Base-by-base conservation (phyloP, 2,888 invertebrate species). In the Philereme transversata region DNA sequence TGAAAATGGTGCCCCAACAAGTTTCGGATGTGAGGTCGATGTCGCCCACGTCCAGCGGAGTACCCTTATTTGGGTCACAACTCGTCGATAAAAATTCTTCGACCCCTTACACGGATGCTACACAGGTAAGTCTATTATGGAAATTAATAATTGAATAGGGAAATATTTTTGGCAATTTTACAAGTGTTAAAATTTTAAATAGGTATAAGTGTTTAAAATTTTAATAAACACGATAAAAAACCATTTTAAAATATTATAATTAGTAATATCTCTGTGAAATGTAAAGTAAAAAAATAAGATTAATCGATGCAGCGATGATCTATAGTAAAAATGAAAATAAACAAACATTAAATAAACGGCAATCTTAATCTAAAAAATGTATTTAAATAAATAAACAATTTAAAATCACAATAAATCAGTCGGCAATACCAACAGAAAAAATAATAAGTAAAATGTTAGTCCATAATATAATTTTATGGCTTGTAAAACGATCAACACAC, bases 51-150 rank as follows among this genome's bases (percentile, higher is more conserved):
- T 93, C 93, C 81, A 94, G 93, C 85, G 94, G 94, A 77, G 91
- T 93, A 74, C 95, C 95, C 71, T 93, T 96, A 82, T 98, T 98
- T 92, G 98, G 98, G 76, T 98, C 98, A 60, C 96, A 97, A 87
- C 94, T 96, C 78, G 96, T 99, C 88, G 96, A 97, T 93, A 96
- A 97, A 90, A 96, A 97, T 87, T 98, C 98, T 40, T 94, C 95
- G 57, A 99, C 99, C 64, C 99, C 99, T 64, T 99, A 99, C 93
- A 97, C 98, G 82, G 99, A 99, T 94, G 99, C 99, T 68, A 99
- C 99, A 77, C 97, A 97, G 97, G 97, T 97, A 93, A 95, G 95
- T 92, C 68, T n/a, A 69, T 56, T 34, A 22, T 22, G 22, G 22
- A 22, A 22, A 22, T 22, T 2, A 22, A 22, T 47, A 51, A 51